phyloP scores from a whole-genome alignment of 64 coral and sea anemone genomes.

The Orbicella faveolata region DNA sequence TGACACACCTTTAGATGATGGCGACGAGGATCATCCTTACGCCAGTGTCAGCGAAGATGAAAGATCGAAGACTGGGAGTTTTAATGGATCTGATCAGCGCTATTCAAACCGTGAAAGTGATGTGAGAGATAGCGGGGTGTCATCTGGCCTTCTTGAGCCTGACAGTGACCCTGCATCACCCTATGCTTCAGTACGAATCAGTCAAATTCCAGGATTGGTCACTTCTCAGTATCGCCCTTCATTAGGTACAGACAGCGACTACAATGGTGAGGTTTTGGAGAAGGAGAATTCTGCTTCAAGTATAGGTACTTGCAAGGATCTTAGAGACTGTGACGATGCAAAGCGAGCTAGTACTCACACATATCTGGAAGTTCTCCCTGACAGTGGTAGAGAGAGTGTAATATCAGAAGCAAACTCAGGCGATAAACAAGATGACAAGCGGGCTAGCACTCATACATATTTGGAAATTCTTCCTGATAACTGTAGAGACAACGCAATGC shows the following conservation, averaged over 20 bases:
- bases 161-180: constrained; percentile 53
- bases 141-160: constrained; percentile 30
- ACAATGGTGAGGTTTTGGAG: constrained; percentile 40
- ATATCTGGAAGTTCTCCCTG: constrained; percentile 70
- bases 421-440: too few species aligned
- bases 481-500: not conserved
- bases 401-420: constrained; percentile 78
- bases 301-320: constrained; percentile 27
- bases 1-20: constrained; percentile 5
- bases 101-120: constrained; percentile 26
- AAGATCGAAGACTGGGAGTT: constrained; percentile 11
- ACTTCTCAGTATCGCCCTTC: not conserved
- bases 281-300: not conserved
- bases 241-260: constrained; percentile 23
- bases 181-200: constrained; percentile 88
- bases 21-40: constrained; percentile 47
- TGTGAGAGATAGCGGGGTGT: constrained; percentile 27
- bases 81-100: constrained; percentile 10
- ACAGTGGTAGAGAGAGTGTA: constrained; percentile 58
- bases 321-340: constrained; percentile 15
- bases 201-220: constrained; percentile 79
- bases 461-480: constrained; percentile 58
- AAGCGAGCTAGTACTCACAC: constrained; percentile 56
- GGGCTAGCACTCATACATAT: constrained; percentile 36
- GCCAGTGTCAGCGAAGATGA: constrained; percentile 64